phyloP scores from a whole-genome alignment of 2,888 invertebrate species.

The Blastobasis adustella region DNA sequence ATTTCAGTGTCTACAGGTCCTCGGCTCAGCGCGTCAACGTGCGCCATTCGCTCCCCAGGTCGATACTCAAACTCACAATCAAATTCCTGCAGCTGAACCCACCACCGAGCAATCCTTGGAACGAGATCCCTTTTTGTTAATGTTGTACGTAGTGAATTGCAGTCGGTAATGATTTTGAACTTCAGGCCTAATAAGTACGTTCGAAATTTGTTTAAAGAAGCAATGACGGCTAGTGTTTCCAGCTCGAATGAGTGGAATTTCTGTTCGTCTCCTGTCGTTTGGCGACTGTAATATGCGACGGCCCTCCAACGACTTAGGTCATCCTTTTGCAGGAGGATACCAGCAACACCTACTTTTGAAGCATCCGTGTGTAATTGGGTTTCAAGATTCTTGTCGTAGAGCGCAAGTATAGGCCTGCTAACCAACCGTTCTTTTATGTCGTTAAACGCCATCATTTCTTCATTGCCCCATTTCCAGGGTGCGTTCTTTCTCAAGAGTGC shows the following conservation, averaged over 20 bases:
- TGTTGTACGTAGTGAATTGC: constrained; percentile 8
- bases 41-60: constrained; percentile 4
- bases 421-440: constrained; percentile 15
- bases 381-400: constrained; percentile 15
- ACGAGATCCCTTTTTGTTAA: constrained; percentile 5
- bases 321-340: constrained; percentile 21
- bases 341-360: constrained; percentile 22
- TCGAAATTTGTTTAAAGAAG: constrained; percentile 3
- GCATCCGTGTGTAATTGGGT: constrained; percentile 31
- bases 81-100: constrained; percentile 8
- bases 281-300: background rate
- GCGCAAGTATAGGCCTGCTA: constrained; percentile 17
- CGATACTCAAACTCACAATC: constrained; percentile 5
- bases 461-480: background rate
- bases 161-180: constrained; percentile 6
- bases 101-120: constrained; percentile 8
- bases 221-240: background rate
- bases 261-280: background rate
- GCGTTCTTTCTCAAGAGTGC: constrained; percentile 1
- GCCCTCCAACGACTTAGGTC: constrained; percentile 22
- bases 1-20: background rate
- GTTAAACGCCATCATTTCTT: constrained; percentile 13
- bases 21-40: constrained; percentile 8
- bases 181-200: constrained; percentile 2
- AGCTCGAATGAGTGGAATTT: too few relatives aligned